Evolutionary conservation across 2,888 invertebrate species (phyloP), one percentile per base, ranked within the genome.

Genomic region (Eremobia ochroleuca): DNA sequence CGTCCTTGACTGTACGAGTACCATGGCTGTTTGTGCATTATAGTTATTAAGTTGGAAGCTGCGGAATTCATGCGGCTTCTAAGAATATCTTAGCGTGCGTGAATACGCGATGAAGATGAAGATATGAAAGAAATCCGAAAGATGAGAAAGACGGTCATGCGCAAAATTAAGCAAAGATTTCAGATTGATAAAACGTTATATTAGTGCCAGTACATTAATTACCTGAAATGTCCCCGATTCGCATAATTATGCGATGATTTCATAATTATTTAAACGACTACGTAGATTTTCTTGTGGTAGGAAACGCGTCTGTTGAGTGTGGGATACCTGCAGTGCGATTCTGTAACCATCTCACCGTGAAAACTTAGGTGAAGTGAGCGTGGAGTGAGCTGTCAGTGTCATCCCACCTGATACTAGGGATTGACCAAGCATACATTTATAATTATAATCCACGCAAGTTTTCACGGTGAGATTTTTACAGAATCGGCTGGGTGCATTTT

Each of bases 161-260:
- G 77, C 74, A 13, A 49, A 77, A 84, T 84, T 68, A 46, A n/a
- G 37, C 6, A 64, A 74, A 37, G 15, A 46, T 76, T 59, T 66
- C 59, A 34, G 18, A 62, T 59, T 31, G 25, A 43, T 62, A 49
- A 18, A 49, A 46, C 8, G n/a, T n/a, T 31, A 13, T 13, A 43
- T 59, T 76, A 55, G 66, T 79, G 21, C n/a, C 21, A 31, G 52
- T 3, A 55, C 66, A 59, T 73, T 73, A 66, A 61, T 61, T 25
- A 40, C 13, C 21, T 11, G 55, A 31, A 55, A 72, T 77, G 0
- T 46, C 0, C 0, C 46, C 31, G 1, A 62, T 67, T 49, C 28
- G 55, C 28, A 40, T 49, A 46, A 15, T 65, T 37, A 11, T 25
- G 4, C 15, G 8, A 2, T 11, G 8, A 37, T 25, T 37, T 4